These are phyloP conservation scores for Miichthys miiuy DNA, from an alignment of 2,797 vertebrate genomes.

Conservation along the genomic window DNA sequence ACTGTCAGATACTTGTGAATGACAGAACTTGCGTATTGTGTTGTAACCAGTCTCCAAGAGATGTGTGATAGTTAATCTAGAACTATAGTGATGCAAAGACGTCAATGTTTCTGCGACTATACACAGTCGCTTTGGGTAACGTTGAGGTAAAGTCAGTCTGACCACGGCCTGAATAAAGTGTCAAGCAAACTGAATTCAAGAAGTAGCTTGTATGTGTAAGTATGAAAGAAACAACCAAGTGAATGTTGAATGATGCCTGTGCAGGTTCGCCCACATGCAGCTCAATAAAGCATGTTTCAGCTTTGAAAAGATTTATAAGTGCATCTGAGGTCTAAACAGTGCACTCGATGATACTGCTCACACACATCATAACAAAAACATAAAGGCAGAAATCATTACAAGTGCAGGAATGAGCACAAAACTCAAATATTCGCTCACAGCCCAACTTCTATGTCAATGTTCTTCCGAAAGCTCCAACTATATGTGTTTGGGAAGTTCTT, in stretches of 20 bases:
- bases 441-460: constrained; percentile 22
- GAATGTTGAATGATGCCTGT: neutral
- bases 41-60: neutral
- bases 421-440: constrained; percentile 6
- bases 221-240: neutral
- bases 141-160: neutral
- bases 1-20: constrained; percentile 2
- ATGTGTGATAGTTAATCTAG: neutral
- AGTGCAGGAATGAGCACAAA: constrained; percentile 35
- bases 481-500: constrained; percentile 25
- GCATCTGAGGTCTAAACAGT: neutral
- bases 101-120: neutral
- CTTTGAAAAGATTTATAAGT: neutral
- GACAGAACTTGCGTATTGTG: neutral
- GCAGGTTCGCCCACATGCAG: neutral
- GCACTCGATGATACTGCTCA: neutral
- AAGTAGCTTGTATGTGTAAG: neutral
- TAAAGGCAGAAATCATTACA: constrained; percentile 9
- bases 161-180: neutral
- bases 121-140: neutral
- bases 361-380: neutral
- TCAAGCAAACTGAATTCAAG: neutral
- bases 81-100: neutral
- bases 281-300: neutral
- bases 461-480: constrained; percentile 29